Conservation (phyloP, 2,113 vertebrate genomes). For the Ciconia stormi region DNA sequence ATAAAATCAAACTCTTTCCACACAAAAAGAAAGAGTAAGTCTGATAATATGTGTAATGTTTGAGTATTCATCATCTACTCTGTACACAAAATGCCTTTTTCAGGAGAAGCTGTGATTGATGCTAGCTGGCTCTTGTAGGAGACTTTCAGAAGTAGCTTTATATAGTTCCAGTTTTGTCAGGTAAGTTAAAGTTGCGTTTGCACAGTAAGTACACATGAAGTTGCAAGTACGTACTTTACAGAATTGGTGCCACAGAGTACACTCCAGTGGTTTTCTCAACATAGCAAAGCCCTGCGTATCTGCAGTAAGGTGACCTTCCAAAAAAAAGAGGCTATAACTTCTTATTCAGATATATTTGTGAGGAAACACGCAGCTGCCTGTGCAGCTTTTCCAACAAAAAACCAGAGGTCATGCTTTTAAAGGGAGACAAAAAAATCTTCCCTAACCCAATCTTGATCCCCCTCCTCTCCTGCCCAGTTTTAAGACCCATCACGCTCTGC, state of each 20-base stretch:
- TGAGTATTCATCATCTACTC: neutral
- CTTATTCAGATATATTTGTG: neutral
- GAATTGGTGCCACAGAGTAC: fast-evolving
- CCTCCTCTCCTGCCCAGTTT: neutral
- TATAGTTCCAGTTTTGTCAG: neutral
- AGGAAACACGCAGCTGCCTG: neutral
- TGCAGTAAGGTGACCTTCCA: neutral
- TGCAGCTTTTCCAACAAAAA: neutral
- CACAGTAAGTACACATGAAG: fast-evolving
- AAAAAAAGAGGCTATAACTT: neutral
- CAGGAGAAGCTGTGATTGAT: neutral
- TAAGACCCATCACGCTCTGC: too few relatives aligned
- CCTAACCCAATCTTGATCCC: fast-evolving
- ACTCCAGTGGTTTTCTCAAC: neutral
- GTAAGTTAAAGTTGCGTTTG: fast-evolving
- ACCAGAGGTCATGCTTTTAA: fast-evolving
- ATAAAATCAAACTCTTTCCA: neutral
- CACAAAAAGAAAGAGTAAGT: neutral
- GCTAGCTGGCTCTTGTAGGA: neutral
- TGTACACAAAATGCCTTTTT: neutral
- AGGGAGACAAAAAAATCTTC: neutral
- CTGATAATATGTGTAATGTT: too few relatives aligned
- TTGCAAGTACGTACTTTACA: neutral
- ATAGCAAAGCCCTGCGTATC: neutral
- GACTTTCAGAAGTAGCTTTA: neutral